A percentile compares a stretch with the other conserved stretches of the same genome.
Evolutionary conservation across 2,888 invertebrate species (phyloP).

Genomic region (Omphaloscelis lunosa): DNA sequence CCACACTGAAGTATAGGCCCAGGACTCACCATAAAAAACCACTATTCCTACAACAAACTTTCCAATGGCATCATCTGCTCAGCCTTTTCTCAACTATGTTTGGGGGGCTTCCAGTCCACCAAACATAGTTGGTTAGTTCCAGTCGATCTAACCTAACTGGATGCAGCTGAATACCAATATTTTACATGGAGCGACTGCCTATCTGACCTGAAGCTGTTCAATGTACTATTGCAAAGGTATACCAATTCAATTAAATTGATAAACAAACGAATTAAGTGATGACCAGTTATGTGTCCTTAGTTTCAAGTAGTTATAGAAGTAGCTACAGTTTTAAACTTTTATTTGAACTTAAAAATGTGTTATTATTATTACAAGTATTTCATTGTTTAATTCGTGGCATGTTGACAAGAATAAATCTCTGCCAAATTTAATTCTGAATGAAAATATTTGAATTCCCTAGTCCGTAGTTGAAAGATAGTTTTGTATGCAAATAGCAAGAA

Average conservation of each 20-base stretch:
- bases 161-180: neutral
- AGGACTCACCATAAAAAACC: neutral
- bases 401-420: slow-evolving; percentile 26
- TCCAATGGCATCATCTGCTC: neutral
- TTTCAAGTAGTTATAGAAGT: slow-evolving; percentile 26
- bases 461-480: neutral
- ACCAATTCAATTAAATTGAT: slow-evolving; percentile 22
- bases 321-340: slow-evolving; percentile 27
- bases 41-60: neutral
- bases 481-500: neutral
- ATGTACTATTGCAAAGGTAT: neutral
- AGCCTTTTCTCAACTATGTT: neutral
- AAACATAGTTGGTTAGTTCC: too few relatives aligned
- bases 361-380: slow-evolving; percentile 11
- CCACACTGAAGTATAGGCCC: too few relatives aligned
- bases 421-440: neutral
- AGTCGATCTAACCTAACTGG: too few relatives aligned
- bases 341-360: slow-evolving; percentile 13
- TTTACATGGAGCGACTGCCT: neutral
- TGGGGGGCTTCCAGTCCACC: too few relatives aligned
- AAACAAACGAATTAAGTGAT: slow-evolving; percentile 11
- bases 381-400: slow-evolving; percentile 12
- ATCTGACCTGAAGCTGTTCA: neutral
- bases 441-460: neutral
- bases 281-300: slow-evolving; percentile 9